These are phyloP conservation scores for Pluvianellus socialis DNA, from an alignment of 2,113 vertebrate species.

Conservation along the genomic window DNA sequence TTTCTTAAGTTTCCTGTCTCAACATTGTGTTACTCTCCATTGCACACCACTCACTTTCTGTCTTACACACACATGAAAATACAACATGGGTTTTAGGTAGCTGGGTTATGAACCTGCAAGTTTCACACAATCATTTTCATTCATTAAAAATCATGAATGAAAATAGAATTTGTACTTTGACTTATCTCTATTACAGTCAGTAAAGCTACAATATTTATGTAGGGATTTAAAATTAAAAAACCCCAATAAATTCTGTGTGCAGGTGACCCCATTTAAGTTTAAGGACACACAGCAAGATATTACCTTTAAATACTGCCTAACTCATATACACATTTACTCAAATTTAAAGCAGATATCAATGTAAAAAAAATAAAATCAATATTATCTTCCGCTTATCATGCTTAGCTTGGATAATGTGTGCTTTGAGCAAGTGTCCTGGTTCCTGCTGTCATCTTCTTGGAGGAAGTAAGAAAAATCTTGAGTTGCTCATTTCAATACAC, in stretches of 20 bases:
- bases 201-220: not conserved
- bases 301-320: not conserved
- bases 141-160: not conserved
- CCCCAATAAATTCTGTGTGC: not conserved
- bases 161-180: not conserved
- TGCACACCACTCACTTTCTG: not conserved
- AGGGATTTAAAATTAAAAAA: not conserved
- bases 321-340: not conserved
- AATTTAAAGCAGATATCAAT: not conserved
- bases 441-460: not conserved
- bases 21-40: not conserved
- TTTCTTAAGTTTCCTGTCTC: not conserved
- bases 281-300: not conserved
- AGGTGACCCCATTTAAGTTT: not conserved
- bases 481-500: not conserved
- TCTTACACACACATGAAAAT: not conserved
- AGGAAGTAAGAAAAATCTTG: not conserved
- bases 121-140: not conserved
- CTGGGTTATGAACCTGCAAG: not conserved
- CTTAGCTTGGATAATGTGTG: not conserved
- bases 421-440: not conserved
- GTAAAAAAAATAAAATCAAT: not conserved
- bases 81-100: not conserved
- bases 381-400: not conserved
- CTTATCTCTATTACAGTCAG: not conserved